Evolutionary conservation across 2,797 vertebrate genomes (phyloP).

Genomic region (Lates japonicus): DNA sequence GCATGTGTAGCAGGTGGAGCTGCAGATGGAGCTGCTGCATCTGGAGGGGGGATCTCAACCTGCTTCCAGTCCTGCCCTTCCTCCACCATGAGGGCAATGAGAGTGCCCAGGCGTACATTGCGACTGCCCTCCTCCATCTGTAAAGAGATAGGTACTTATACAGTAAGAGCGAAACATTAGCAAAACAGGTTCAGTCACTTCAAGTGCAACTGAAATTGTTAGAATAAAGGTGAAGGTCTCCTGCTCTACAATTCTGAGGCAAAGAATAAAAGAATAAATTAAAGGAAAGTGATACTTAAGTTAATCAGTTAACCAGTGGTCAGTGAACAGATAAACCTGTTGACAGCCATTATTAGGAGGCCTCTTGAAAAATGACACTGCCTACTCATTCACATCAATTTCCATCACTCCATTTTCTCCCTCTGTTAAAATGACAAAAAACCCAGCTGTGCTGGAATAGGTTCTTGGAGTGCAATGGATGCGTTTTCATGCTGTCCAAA

Average conservation of each 20-base stretch:
- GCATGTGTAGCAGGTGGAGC: constrained; percentile 53
- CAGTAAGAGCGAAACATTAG: background rate
- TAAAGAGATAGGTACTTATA: constrained; percentile 18
- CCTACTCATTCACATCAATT: constrained; percentile 15
- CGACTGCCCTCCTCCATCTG: constrained; percentile 95
- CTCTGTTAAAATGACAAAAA: constrained; percentile 13
- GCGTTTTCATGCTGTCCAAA: constrained; percentile 42
- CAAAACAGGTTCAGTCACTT: constrained; percentile 8
- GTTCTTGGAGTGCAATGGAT: constrained; percentile 28
- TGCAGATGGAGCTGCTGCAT: constrained; percentile 65
- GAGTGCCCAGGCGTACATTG: constrained; percentile 89
- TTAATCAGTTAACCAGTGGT: constrained; percentile 7
- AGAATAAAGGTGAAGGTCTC: constrained; percentile 10
- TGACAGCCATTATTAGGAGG: constrained; percentile 23
- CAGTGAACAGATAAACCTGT: constrained; percentile 22
- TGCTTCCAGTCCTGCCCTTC: constrained; percentile 97
- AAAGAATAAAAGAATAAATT: background rate
- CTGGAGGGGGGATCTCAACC: constrained; percentile 89
- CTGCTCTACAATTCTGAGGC: background rate
- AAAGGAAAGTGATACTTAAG: background rate
- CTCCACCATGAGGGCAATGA: constrained; percentile 94
- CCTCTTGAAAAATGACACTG: constrained; percentile 1
- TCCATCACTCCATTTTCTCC: constrained; percentile 25
- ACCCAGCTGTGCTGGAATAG: constrained; percentile 5
- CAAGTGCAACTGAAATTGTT: background rate